phyloP scores from a whole-genome alignment of 2,888 invertebrate species.

The Drosophila fulvimacula region DNA sequence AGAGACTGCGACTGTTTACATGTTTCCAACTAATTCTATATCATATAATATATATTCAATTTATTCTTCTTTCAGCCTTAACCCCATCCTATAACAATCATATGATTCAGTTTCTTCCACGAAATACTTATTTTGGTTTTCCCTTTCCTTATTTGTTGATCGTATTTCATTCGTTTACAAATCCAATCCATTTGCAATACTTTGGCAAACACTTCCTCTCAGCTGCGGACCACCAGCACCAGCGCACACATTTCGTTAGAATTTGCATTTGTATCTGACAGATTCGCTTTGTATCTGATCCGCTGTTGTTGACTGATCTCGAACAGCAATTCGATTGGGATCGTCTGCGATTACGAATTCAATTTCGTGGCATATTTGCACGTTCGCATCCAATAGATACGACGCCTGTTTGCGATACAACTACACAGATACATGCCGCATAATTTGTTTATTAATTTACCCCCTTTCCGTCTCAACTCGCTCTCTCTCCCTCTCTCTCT shows the following conservation, averaged over 20 bases:
- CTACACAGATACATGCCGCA: slow-evolving; percentile 29
- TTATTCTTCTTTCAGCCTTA: no score
- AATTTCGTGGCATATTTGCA: slow-evolving; percentile 48
- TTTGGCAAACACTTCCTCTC: slow-evolving; percentile 17
- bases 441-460: slow-evolving; percentile 63
- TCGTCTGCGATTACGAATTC: slow-evolving; percentile 28
- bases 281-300: slow-evolving; percentile 25
- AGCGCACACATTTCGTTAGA: slow-evolving; percentile 20
- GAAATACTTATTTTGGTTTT: background rate
- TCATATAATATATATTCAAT: no score
- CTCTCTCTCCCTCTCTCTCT: background rate
- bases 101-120: background rate
- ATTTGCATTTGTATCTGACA: slow-evolving; percentile 40
- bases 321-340: slow-evolving; percentile 26
- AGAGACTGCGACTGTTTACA: no score
- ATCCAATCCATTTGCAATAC: slow-evolving; percentile 19
- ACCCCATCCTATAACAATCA: background rate
- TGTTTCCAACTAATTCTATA: no score
- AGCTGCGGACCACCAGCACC: slow-evolving; percentile 19
- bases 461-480: background rate
- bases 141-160: slow-evolving; percentile 12
- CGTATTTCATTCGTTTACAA: slow-evolving; percentile 33
- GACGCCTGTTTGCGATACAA: background rate
- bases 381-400: slow-evolving; percentile 45
- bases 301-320: slow-evolving; percentile 24